These are phyloP conservation scores for Sebastolobus altivelis DNA, from an alignment of 2,797 vertebrate species.

Conservation along the genomic window DNA sequence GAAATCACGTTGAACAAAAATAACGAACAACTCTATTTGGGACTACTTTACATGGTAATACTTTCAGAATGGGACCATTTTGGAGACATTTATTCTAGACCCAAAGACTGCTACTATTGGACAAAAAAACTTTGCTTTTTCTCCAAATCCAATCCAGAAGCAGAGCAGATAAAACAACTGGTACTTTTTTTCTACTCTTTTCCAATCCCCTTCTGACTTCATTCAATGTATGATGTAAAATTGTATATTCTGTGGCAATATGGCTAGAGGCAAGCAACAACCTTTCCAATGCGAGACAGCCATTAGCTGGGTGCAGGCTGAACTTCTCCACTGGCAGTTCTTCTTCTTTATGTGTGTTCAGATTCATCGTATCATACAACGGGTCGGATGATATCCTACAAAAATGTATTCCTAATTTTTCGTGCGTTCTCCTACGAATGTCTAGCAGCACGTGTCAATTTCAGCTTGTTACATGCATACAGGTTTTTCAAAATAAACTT, in stretches of 20 bases:
- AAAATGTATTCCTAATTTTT: no score
- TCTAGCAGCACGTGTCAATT: no score
- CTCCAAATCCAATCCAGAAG: background rate
- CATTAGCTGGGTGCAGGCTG: background rate
- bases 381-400: no score
- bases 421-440: no score
- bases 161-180: background rate
- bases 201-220: background rate
- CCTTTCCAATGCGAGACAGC: background rate
- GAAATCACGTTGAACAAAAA: conserved; percentile 47
- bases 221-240: background rate
- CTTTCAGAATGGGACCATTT: conserved; percentile 14
- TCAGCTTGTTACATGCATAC: no score
- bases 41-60: conserved; percentile 40
- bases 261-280: background rate
- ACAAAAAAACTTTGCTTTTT: background rate
- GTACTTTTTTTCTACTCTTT: background rate
- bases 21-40: conserved; percentile 39
- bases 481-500: no score
- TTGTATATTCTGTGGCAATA: background rate
- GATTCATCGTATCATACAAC: background rate
- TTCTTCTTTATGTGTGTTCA: background rate
- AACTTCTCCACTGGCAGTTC: background rate
- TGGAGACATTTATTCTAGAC: background rate
- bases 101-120: background rate